These are phyloP conservation scores for Mungos mungo DNA, from an alignment of 2,113 vertebrate genomes.

Conservation along the genomic window DNA sequence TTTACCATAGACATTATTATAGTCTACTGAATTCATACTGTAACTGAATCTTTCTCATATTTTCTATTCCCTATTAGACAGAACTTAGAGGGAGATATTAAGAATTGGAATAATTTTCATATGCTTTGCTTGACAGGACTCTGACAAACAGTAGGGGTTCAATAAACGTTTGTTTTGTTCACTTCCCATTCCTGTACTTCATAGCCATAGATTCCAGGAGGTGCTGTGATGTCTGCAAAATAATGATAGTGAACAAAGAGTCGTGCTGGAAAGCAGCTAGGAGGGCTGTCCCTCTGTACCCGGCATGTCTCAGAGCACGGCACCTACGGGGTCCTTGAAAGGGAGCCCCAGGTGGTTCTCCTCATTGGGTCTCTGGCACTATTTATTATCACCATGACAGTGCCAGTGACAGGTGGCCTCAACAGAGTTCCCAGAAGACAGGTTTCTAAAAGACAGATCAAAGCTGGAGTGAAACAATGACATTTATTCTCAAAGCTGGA, in stretches of 20 bases:
- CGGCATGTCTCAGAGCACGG: not conserved
- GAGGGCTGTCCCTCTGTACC: fast-evolving
- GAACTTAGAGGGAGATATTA: not conserved
- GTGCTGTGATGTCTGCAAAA: not conserved
- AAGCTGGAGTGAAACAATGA: not conserved
- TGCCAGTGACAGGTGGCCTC: not conserved
- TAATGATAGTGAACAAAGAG: not conserved
- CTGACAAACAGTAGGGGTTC: not conserved
- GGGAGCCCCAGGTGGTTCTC: fast-evolving
- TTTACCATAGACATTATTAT: not conserved
- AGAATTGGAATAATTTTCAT: not conserved
- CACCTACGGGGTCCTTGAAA: no score
- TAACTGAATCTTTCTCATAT: not conserved
- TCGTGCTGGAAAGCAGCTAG: fast-evolving
- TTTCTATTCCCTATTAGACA: not conserved
- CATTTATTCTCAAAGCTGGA: not conserved
- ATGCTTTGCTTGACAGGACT: not conserved
- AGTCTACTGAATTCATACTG: not conserved
- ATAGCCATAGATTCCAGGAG: not conserved
- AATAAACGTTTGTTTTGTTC: not conserved
- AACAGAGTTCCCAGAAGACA: not conserved
- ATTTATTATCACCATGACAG: not conserved
- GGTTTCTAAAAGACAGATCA: not conserved
- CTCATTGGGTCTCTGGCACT: not conserved
- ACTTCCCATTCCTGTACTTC: not conserved